These are phyloP conservation scores for Megaceryle maxima DNA, from an alignment of 2,113 vertebrate genomes.

Conservation along the genomic window DNA sequence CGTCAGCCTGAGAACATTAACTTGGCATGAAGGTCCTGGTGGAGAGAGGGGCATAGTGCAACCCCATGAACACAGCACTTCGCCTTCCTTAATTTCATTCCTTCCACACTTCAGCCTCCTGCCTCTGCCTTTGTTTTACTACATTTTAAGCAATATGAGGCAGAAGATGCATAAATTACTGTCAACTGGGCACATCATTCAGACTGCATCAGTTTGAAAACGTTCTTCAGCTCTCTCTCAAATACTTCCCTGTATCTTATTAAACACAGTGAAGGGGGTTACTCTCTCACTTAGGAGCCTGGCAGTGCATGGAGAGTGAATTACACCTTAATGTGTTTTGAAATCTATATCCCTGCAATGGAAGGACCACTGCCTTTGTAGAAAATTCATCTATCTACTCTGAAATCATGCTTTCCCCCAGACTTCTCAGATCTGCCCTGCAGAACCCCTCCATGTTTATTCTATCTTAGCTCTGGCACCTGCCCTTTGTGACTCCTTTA, in stretches of 20 bases:
- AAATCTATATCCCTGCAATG: not conserved
- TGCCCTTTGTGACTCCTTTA: not conserved
- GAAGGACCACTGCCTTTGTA: not conserved
- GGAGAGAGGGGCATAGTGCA: not conserved
- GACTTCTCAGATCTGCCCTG: not conserved
- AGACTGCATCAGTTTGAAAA: not conserved
- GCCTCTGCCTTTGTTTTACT: not conserved
- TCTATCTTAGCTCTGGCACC: not conserved
- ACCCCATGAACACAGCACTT: not conserved
- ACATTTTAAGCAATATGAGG: not conserved
- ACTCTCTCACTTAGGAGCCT: not conserved
- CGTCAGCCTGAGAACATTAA: not conserved
- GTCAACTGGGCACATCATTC: not conserved
- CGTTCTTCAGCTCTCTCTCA: not conserved
- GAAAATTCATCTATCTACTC: not conserved
- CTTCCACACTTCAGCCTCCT: accelerated
- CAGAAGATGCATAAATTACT: not conserved
- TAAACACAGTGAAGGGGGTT: not conserved
- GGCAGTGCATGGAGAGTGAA: not conserved
- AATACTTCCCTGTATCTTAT: not conserved
- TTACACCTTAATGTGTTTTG: not conserved
- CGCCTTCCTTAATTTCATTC: not conserved
- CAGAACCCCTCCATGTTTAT: accelerated
- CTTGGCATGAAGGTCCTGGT: not conserved
- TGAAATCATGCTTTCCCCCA: not conserved